Conservation (phyloP, 2,888 invertebrate genomes). For the Halictus quadricinctus region DNA sequence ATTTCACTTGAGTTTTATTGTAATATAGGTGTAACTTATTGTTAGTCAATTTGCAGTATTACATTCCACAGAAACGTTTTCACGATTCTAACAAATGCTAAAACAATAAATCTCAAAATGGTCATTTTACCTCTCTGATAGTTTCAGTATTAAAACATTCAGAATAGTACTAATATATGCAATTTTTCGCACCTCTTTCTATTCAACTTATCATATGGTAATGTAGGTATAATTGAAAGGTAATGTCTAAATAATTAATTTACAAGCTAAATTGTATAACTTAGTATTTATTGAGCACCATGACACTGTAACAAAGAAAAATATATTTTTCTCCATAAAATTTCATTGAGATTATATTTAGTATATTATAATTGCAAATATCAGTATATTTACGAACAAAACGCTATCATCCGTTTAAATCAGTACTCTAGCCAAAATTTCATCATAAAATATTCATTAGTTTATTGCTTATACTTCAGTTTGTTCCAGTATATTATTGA, state of each 20-base stretch:
- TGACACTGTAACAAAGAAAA: conserved; percentile 46
- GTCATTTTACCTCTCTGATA: neutral
- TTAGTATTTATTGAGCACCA: conserved; percentile 3
- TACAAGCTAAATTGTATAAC: neutral
- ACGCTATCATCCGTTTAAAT: conserved; percentile 76
- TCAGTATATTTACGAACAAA: conserved; percentile 69
- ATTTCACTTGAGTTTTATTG: no score
- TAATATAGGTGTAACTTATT: neutral
- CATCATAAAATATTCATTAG: conserved; percentile 71
- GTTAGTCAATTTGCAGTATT: neutral
- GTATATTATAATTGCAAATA: neutral
- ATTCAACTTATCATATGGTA: neutral
- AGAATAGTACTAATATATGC: neutral
- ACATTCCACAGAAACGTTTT: neutral
- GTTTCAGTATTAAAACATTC: neutral
- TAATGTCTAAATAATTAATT: neutral
- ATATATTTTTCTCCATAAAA: conserved; percentile 5
- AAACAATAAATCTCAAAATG: neutral
- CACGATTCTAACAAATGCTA: neutral
- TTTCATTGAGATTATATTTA: neutral
- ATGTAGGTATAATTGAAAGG: neutral
- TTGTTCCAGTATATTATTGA: neutral
- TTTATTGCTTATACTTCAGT: neutral
- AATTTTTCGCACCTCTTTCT: neutral
- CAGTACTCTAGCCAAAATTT: conserved; percentile 81